These are phyloP conservation scores for Danaus melanippus DNA, from an alignment of 1,140 invertebrate species.

Conservation along the genomic window DNA sequence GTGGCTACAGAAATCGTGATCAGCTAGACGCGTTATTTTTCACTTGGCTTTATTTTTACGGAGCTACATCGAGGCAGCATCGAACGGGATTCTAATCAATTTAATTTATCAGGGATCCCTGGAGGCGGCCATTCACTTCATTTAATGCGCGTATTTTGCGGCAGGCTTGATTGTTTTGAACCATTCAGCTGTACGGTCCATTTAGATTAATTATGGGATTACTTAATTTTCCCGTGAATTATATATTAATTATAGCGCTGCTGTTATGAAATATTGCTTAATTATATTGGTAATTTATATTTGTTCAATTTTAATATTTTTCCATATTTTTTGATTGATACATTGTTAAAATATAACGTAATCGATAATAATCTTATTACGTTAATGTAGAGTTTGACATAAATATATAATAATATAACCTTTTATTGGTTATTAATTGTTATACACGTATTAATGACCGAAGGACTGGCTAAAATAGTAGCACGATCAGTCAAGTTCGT, in stretches of 20 bases:
- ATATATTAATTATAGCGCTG: conserved; percentile 35
- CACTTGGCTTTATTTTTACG: conserved; percentile 65
- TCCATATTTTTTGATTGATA: too few relatives aligned
- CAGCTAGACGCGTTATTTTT: conserved; percentile 58
- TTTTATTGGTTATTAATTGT: not conserved
- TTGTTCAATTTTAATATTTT: too few relatives aligned
- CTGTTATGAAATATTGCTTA: conserved; percentile 10
- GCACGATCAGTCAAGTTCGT: conserved; percentile 11
- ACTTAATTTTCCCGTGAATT: conserved; percentile 65
- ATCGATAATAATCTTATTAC: too few relatives aligned
- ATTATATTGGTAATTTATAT: too few relatives aligned
- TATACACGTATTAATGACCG: not conserved
- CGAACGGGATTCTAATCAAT: conserved; percentile 71
- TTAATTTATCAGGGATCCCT: conserved; percentile 72
- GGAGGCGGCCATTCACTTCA: conserved; percentile 69
- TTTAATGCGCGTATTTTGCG: conserved; percentile 72
- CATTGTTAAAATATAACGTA: too few relatives aligned
- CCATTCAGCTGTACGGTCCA: conserved; percentile 70
- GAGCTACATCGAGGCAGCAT: conserved; percentile 57
- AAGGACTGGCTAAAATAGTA: not conserved
- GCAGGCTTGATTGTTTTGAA: conserved; percentile 70
- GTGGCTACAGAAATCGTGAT: conserved; percentile 29
- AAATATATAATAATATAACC: not conserved
- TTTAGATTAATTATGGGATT: conserved; percentile 73
- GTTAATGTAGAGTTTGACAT: not conserved